Evolutionary conservation across 2,797 vertebrate species (phyloP).

Genomic region (Characodon lateralis): DNA sequence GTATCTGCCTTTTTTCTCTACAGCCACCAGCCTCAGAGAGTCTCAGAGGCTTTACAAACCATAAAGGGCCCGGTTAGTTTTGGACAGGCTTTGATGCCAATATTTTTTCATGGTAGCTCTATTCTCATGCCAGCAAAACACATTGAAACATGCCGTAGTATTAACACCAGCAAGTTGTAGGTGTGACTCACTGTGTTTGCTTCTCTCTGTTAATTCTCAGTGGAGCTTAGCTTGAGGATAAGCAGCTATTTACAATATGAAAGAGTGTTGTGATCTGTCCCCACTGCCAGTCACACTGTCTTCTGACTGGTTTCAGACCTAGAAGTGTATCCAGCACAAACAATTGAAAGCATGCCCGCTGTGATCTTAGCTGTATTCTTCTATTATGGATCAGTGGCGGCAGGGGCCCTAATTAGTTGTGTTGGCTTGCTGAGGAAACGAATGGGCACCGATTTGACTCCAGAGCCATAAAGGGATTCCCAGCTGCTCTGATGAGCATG

Average conservation of each 20-base stretch:
- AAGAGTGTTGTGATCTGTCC: slow-evolving; percentile 48
- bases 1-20: slow-evolving; percentile 48
- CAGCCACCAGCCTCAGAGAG: slow-evolving; percentile 56
- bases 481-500: slow-evolving; percentile 46
- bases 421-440: slow-evolving; percentile 64
- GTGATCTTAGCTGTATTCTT: slow-evolving; percentile 69
- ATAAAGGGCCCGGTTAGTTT: slow-evolving; percentile 54
- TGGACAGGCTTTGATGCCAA: slow-evolving; percentile 49
- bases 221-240: slow-evolving; percentile 36
- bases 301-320: slow-evolving; percentile 44
- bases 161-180: slow-evolving; percentile 27
- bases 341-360: slow-evolving; percentile 72
- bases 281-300: slow-evolving; percentile 10
- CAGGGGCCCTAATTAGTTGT: slow-evolving; percentile 71
- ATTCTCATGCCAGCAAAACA: slow-evolving; percentile 51
- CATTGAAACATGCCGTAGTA: slow-evolving; percentile 38
- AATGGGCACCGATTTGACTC: slow-evolving; percentile 59
- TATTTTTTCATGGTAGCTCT: slow-evolving; percentile 32
- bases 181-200: slow-evolving; percentile 9
- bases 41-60: slow-evolving; percentile 47
- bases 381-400: slow-evolving; percentile 70
- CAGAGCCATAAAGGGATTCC: slow-evolving; percentile 47
- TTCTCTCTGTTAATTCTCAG: slow-evolving; percentile 15
- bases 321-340: slow-evolving; percentile 67
- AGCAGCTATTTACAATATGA: slow-evolving; percentile 49